phyloP scores from a whole-genome alignment of 2,888 invertebrate genomes.

The Drosophila merina region DNA sequence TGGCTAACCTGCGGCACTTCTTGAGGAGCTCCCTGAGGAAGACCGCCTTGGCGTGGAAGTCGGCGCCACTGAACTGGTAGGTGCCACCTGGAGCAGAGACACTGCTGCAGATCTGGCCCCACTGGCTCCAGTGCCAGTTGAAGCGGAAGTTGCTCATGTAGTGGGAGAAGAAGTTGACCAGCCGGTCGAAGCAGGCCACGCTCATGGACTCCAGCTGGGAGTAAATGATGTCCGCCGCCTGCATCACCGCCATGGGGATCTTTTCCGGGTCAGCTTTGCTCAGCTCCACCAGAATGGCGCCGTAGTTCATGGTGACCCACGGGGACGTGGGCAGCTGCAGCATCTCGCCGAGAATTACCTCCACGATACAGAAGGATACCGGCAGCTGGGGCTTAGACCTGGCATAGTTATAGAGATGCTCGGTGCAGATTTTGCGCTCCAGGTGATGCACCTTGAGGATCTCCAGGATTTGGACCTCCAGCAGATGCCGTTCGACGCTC shows the following conservation, averaged over 20 bases:
- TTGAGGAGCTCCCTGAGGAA: constrained; percentile 96
- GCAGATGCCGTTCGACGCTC: constrained; percentile 97
- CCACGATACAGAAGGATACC: constrained; percentile 98
- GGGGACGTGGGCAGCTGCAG: constrained; percentile 95
- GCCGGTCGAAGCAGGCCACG: constrained; percentile 97
- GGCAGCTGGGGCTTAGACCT: constrained; percentile 95
- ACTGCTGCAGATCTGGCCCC: constrained; percentile 88
- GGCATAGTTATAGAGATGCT: constrained; percentile 93
- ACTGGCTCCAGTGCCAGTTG: constrained; percentile 99
- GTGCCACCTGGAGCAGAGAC: not conserved
- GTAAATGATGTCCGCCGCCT: constrained; percentile 97
- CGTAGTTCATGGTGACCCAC: constrained; percentile 95
- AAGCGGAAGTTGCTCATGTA: constrained; percentile 99
- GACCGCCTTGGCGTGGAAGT: constrained; percentile 95
- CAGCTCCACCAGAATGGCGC: constrained; percentile 96
- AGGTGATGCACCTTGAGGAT: constrained; percentile 93
- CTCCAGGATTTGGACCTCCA: constrained; percentile 97
- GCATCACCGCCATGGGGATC: constrained; percentile 97
- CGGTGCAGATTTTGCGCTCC: constrained; percentile 97
- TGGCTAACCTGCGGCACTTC: constrained; percentile 85
- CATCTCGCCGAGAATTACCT: constrained; percentile 96
- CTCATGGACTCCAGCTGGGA: constrained; percentile 98
- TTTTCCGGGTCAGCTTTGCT: constrained; percentile 97
- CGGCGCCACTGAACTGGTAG: constrained; percentile 24
- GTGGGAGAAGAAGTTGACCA: constrained; percentile 98